phyloP scores from a whole-genome alignment of 2,797 vertebrate genomes.

The Denticeps clupeoides region DNA sequence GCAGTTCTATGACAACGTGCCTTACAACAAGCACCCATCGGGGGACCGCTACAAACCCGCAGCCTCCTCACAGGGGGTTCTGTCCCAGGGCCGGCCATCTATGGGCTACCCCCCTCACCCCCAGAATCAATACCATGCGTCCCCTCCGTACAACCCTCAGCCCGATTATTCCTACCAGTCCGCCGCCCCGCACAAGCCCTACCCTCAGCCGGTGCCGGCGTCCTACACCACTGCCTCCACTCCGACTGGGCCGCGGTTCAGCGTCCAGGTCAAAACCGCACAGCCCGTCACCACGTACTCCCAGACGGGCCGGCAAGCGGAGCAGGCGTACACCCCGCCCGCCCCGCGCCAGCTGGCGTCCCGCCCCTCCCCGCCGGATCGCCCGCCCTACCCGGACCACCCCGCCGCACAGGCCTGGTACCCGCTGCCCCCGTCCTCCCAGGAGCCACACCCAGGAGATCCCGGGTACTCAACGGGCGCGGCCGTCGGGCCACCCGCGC shows the following conservation, averaged over 20 bases:
- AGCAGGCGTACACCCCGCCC: slow-evolving; percentile 71
- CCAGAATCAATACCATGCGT: slow-evolving; percentile 56
- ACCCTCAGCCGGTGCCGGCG: slow-evolving; percentile 70
- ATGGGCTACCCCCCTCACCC: slow-evolving; percentile 55
- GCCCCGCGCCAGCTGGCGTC: slow-evolving; percentile 55
- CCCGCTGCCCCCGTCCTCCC: slow-evolving; percentile 37
- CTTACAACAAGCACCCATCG: slow-evolving; percentile 62
- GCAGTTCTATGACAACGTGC: slow-evolving; percentile 71
- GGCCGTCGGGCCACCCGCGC: slow-evolving; percentile 27
- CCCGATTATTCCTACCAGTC: slow-evolving; percentile 35
- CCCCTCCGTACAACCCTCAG: slow-evolving; percentile 39
- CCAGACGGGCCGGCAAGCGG: slow-evolving; percentile 63
- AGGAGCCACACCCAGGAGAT: slow-evolving; percentile 58
- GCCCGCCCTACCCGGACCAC: slow-evolving; percentile 29
- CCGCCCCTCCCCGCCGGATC: slow-evolving; percentile 39
- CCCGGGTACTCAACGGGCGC: slow-evolving; percentile 48
- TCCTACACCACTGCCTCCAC: slow-evolving; percentile 78
- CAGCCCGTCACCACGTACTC: slow-evolving; percentile 78
- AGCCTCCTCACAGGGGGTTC: slow-evolving; percentile 34
- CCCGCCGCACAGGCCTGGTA: slow-evolving; percentile 36
- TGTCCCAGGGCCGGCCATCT: slow-evolving; percentile 46
- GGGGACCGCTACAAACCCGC: slow-evolving; percentile 56
- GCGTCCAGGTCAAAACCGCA: slow-evolving; percentile 79
- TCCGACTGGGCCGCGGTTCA: slow-evolving; percentile 70
- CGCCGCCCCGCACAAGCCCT: slow-evolving; percentile 30